phyloP scores from a whole-genome alignment of 2,797 vertebrate species.

The Scyliorhinus canicula region DNA sequence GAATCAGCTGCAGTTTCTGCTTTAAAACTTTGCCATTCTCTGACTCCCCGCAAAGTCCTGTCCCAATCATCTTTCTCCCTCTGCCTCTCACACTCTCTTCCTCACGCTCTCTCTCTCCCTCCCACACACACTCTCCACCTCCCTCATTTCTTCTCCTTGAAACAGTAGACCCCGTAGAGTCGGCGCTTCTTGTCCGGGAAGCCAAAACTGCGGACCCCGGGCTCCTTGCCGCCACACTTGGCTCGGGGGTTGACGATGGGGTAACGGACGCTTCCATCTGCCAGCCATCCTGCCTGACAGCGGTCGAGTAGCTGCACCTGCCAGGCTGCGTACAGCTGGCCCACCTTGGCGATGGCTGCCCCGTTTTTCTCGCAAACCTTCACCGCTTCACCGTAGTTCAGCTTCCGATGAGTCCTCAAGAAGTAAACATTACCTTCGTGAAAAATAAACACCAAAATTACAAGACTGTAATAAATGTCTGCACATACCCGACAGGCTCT shows the following conservation, averaged over 20 bases:
- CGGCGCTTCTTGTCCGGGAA: conserved; percentile 84
- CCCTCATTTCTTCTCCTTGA: conserved; percentile 50
- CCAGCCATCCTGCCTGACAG: conserved; percentile 87
- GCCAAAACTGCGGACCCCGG: conserved; percentile 80
- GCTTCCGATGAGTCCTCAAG: conserved; percentile 83
- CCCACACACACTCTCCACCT: conserved; percentile 3
- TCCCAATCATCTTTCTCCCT: conserved; percentile 39
- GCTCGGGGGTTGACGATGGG: conserved; percentile 85
- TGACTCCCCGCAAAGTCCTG: conserved; percentile 27
- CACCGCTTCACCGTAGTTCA: conserved; percentile 73
- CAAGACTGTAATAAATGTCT: neutral
- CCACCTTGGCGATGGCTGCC: conserved; percentile 75
- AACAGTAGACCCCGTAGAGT: conserved; percentile 89
- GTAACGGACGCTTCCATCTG: conserved; percentile 85
- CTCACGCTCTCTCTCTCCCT: neutral
- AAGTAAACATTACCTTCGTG: conserved; percentile 81
- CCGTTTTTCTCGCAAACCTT: conserved; percentile 76
- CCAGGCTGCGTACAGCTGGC: conserved; percentile 89
- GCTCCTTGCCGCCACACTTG: conserved; percentile 76
- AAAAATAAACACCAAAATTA: neutral
- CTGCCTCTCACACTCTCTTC: neutral
- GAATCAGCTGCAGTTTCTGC: neutral
- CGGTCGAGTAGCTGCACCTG: conserved; percentile 86
- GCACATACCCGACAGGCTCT: neutral
- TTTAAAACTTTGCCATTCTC: neutral